Evolutionary conservation across 2,888 invertebrate species (phyloP), one percentile per base, ranked within the genome.

Genomic region (Drosophila melanocephala): DNA sequence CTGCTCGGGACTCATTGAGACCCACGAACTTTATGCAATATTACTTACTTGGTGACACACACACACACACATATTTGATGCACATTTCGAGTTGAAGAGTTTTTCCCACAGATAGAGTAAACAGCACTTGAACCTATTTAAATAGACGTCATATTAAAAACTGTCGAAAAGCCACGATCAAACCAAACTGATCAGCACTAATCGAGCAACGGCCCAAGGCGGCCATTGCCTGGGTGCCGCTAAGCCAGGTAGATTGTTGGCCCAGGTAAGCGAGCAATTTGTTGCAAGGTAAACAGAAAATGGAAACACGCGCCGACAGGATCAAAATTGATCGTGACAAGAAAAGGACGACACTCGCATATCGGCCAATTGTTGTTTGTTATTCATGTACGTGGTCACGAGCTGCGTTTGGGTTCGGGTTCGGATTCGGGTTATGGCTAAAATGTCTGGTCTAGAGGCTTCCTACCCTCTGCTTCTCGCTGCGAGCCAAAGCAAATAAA

Each of bases 231-330:
- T 35, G 39, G 50, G 32, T 26, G 26, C 16, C 26, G 50, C 12
- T 39, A n/a, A 26, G 4, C 19, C 79, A 79, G 81, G 81, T 81
- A 80, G 55, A 67, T 22, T 16, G 7, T 33, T 44, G 30, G 32
- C 42, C 0, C 72, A 89, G 87, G 89, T 87, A 87, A 68, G 52
- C 55, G 57, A 32, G 26, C 69, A 72, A 73, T 66, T 78, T 83
- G 76, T 61, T 52, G 51, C 61, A 73, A 77, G 62, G 72, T 79
- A 89, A 87, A 89, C 75, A 75, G 19, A 70, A 81, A 81, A 83
- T 83, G 81, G 74, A 81, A 88, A 87, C 87, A 87, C 88, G 87
- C 89, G 87, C 87, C 90, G 87, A 83, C 86, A 83, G 75, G 90
- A 80, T 86, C 81, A 74, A 72, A 79, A 87, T 81, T 84, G 89